phyloP scores from a whole-genome alignment of 2,888 invertebrate species.

The Papilio protenor region DNA sequence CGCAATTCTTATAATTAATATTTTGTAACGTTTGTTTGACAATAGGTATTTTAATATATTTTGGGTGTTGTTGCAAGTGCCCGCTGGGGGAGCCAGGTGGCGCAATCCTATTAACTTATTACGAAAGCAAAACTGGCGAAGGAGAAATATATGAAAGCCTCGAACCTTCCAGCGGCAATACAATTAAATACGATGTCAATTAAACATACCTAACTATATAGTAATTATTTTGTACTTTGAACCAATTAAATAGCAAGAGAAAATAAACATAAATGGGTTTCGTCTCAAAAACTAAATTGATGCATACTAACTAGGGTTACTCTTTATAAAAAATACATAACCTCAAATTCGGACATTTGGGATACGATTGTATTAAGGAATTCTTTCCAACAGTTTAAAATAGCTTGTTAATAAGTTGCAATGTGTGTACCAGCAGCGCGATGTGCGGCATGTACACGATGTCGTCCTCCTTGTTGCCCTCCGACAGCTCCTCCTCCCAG shows the following conservation, averaged over 20 bases:
- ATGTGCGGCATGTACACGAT: slow-evolving; percentile 91
- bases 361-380: no score
- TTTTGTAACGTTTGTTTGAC: slow-evolving; percentile 2
- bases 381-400: no score
- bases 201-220: not conserved
- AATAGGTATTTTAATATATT: not conserved
- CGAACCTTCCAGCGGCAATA: slow-evolving; percentile 4
- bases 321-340: no score
- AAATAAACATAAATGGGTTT: not conserved
- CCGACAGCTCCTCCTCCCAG: slow-evolving; percentile 91
- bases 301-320: no score
- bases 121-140: slow-evolving; percentile 63
- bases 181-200: slow-evolving; percentile 46
- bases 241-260: not conserved
- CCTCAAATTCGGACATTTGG: no score
- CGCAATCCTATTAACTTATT: slow-evolving; percentile 7
- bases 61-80: not conserved
- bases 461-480: slow-evolving; percentile 90
- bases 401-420: not conserved
- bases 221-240: not conserved
- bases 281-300: not conserved
- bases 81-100: not conserved
- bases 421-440: slow-evolving; percentile 89
- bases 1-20: not conserved
- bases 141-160: slow-evolving; percentile 58